Evolutionary conservation across 2,797 vertebrate species (phyloP).

Genomic region (Alcedo quadribrachys): DNA sequence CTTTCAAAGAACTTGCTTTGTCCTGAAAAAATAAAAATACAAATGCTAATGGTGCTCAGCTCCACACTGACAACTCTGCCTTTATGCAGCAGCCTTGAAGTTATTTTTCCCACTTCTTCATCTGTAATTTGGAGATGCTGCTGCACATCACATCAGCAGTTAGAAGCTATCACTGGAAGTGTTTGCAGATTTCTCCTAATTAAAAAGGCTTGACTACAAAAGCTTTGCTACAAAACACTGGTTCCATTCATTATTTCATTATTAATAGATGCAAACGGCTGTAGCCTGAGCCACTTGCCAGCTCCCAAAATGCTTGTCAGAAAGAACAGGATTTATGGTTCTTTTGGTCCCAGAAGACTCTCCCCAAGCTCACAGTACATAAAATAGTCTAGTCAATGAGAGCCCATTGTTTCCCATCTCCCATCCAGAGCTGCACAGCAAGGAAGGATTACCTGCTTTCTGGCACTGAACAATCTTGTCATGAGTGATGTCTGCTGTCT

Average conservation of each 20-base stretch:
- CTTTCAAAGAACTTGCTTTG: not conserved
- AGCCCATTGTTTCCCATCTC: not conserved
- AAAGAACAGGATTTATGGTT: not conserved
- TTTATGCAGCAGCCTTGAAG: not conserved
- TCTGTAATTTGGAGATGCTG: not conserved
- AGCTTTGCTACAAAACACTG: not conserved
- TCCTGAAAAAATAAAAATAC: not conserved
- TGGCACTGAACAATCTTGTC: constrained; percentile 93
- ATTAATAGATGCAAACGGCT: not conserved
- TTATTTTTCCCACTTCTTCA: not conserved
- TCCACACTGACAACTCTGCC: accelerated
- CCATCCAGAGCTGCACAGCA: not conserved
- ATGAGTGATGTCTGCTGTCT: constrained; percentile 88
- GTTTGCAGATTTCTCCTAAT: not conserved
- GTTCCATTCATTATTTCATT: constrained; percentile 3
- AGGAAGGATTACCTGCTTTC: constrained; percentile 86
- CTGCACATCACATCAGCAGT: not conserved
- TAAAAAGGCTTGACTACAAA: not conserved
- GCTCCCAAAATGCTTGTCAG: not conserved
- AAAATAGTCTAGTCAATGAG: not conserved
- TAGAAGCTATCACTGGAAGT: not conserved
- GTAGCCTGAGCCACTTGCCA: not conserved
- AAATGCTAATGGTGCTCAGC: not conserved
- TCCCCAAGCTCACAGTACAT: not conserved
- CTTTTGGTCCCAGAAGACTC: not conserved